phyloP scores from a whole-genome alignment of 2,888 invertebrate species.

The Rambutsinella grinnellia region DNA sequence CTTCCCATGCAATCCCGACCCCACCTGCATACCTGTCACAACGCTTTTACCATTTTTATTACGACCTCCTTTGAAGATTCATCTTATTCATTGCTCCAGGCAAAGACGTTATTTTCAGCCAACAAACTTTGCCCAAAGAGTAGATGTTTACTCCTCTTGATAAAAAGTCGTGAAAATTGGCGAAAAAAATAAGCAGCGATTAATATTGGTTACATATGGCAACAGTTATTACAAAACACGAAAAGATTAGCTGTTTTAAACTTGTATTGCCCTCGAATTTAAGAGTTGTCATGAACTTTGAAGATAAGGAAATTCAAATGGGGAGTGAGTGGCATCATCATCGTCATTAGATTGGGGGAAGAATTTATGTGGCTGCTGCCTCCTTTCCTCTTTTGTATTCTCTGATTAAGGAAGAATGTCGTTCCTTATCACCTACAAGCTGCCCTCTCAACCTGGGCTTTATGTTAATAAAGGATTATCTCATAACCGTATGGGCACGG shows the following conservation, averaged over 20 bases:
- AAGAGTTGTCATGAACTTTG: slow-evolving; percentile 30
- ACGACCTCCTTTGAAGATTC: slow-evolving; percentile 50
- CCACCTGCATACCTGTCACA: slow-evolving; percentile 53
- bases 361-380: not conserved
- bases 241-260: too few relatives aligned
- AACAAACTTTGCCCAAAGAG: too few relatives aligned
- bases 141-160: too few relatives aligned
- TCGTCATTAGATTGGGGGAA: slow-evolving; percentile 7
- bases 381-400: slow-evolving; percentile 18
- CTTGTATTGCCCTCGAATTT: too few relatives aligned
- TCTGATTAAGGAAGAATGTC: slow-evolving; percentile 50
- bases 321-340: slow-evolving; percentile 5
- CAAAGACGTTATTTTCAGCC: not conserved
- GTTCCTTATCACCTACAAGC: slow-evolving; percentile 36
- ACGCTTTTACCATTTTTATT: slow-evolving; percentile 35
- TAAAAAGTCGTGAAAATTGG: not conserved
- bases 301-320: slow-evolving; percentile 9
- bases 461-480: slow-evolving; percentile 14
- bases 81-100: slow-evolving; percentile 42
- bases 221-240: too few relatives aligned
- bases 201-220: slow-evolving; percentile 10
- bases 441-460: slow-evolving; percentile 28
- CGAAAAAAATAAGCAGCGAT: not conserved
- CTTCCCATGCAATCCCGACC: slow-evolving; percentile 20
- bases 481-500: not conserved